Evolutionary conservation across 1,140 invertebrate genomes (phyloP).

Genomic region (Cheumatopsyche charites): DNA sequence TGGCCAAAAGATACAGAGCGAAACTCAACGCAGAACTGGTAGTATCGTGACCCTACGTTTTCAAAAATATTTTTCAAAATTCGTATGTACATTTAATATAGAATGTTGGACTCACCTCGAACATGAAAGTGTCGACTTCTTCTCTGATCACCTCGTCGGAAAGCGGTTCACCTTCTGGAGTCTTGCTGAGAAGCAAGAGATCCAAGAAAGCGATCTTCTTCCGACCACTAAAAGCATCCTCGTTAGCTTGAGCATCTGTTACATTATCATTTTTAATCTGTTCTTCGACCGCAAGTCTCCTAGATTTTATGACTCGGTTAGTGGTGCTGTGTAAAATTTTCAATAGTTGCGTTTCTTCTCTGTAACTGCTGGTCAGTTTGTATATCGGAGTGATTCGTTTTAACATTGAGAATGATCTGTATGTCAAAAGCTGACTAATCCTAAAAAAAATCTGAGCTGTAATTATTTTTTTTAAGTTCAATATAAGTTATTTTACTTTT

Average conservation of each 20-base stretch:
- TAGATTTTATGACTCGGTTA: conserved; percentile 26
- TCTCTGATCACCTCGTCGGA: conserved; percentile 71
- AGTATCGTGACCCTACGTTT: conserved; percentile 71
- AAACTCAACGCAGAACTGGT: conserved; percentile 64
- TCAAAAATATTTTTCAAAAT: not conserved
- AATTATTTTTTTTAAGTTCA: no score
- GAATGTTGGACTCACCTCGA: conserved; percentile 68
- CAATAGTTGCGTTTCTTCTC: not conserved
- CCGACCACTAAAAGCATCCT: conserved; percentile 17
- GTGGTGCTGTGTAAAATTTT: conserved; percentile 33
- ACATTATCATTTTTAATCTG: conserved; percentile 1
- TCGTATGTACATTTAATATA: no score
- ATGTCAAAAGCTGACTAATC: conserved; percentile 17
- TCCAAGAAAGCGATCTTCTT: conserved; percentile 43
- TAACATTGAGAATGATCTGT: conserved; percentile 11
- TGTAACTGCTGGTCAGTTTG: conserved; percentile 9
- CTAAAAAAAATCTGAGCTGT: conserved; percentile 33
- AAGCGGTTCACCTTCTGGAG: conserved; percentile 63
- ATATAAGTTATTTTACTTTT: no score
- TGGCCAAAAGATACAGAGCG: conserved; percentile 56
- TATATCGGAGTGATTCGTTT: conserved; percentile 33
- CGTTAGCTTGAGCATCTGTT: not conserved
- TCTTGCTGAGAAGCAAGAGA: conserved; percentile 51
- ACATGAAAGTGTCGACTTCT: conserved; percentile 79
- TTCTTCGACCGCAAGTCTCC: conserved; percentile 13